Conservation (phyloP, 2,888 invertebrate species). For the Adelphocoris suturalis region DNA sequence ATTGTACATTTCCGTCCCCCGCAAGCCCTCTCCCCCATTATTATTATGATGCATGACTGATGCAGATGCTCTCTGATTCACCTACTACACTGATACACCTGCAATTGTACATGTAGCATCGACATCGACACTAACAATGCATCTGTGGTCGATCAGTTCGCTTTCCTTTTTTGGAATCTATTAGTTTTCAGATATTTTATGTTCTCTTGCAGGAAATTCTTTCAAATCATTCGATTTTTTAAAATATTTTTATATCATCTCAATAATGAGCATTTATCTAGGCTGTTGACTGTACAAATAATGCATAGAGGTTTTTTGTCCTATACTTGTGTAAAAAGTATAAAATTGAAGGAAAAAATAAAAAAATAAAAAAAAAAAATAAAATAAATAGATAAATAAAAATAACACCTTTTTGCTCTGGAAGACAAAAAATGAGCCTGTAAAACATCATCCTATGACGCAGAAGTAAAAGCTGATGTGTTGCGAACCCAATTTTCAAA, state of each 20-base stretch:
- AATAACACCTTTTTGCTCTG: no score
- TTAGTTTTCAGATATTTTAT: background rate
- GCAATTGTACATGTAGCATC: background rate
- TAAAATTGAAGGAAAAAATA: no score
- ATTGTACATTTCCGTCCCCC: conserved; percentile 17
- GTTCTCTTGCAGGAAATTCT: background rate
- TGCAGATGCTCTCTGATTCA: background rate
- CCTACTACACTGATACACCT: background rate
- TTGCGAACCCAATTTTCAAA: no score
- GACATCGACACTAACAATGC: background rate
- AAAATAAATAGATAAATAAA: no score
- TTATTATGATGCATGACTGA: background rate
- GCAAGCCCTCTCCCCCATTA: background rate
- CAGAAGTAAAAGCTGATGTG: no score
- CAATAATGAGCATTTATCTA: no score
- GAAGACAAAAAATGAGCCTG: no score
- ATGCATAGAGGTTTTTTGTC: no score
- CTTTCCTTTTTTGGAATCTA: background rate
- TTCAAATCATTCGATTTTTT: background rate
- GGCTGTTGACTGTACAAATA: no score
- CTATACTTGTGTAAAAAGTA: no score
- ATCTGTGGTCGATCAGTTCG: background rate
- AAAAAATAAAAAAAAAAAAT: no score
- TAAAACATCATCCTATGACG: no score
- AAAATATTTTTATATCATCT: background rate